Percentiles rank a stretch among this genome's conserved stretches.
These are phyloP conservation scores for Conomelus anceps DNA, from an alignment of 2,888 invertebrate genomes.

Conservation along the genomic window DNA sequence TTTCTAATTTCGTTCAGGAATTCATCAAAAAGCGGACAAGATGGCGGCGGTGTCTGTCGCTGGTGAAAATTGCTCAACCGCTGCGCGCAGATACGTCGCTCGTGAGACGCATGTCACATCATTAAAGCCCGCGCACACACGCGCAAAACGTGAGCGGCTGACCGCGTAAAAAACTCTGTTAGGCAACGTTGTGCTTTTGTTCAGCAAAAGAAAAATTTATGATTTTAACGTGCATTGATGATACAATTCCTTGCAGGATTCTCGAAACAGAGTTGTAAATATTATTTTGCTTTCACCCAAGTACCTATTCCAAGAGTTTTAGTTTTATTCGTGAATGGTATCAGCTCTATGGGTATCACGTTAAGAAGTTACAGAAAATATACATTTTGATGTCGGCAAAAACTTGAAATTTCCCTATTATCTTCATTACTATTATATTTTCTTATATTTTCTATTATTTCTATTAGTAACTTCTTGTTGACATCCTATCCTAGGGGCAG, in stretches of 20 bases:
- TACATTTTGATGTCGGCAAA: too few relatives aligned
- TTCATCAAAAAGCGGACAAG: neutral
- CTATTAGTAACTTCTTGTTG: too few relatives aligned
- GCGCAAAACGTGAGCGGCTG: neutral
- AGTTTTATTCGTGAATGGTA: too few relatives aligned
- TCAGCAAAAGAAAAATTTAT: neutral
- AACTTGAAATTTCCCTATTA: too few relatives aligned
- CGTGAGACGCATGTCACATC: neutral
- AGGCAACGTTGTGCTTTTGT: neutral
- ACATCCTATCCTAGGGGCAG: too few relatives aligned
- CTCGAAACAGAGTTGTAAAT: too few relatives aligned
- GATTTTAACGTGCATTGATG: neutral
- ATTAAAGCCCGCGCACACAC: neutral
- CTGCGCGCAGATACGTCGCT: neutral
- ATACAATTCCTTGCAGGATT: neutral
- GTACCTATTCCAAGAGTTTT: too few relatives aligned
- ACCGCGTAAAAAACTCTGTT: neutral
- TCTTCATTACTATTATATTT: too few relatives aligned
- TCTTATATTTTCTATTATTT: too few relatives aligned
- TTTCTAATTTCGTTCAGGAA: neutral
- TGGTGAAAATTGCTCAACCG: neutral
- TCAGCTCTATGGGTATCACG: too few relatives aligned
- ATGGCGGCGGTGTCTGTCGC: neutral
- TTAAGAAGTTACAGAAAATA: too few relatives aligned
- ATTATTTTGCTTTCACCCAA: too few relatives aligned